phyloP scores from a whole-genome alignment of 2,113 vertebrate species.

The Eulemur rufifrons region DNA sequence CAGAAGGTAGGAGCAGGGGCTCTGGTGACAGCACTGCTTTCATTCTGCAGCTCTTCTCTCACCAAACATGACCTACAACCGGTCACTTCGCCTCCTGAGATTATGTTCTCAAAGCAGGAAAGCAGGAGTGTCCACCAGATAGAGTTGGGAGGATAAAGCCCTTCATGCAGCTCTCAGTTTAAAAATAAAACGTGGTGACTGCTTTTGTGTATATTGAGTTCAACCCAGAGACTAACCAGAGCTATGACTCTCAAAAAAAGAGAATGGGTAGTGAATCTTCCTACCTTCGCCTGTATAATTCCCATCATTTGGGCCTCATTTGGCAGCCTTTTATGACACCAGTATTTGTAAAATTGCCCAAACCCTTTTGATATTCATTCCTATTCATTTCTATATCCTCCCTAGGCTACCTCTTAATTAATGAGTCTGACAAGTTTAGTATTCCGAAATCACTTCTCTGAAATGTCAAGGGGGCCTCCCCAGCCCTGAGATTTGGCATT shows the following conservation, averaged over 20 bases:
- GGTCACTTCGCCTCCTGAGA: neutral
- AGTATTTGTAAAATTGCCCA: neutral
- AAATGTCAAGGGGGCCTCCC: neutral
- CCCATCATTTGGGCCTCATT: neutral
- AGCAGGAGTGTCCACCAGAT: neutral
- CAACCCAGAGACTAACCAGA: neutral
- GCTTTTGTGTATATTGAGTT: neutral
- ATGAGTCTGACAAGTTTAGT: neutral
- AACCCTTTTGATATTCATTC: neutral
- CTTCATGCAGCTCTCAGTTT: neutral
- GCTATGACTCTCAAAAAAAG: neutral
- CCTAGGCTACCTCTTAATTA: neutral
- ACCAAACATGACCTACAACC: neutral
- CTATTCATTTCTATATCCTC: neutral
- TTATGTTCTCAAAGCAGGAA: neutral
- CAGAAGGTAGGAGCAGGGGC: neutral
- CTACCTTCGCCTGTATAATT: neutral
- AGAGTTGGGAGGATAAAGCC: neutral
- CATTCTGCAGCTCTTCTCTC: neutral
- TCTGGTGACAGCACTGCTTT: neutral
- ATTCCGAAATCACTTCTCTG: constrained; percentile 6
- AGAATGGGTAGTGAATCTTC: neutral
- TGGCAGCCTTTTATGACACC: neutral
- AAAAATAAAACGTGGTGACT: neutral
- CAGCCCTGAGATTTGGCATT: neutral